Conservation (phyloP, 2,888 invertebrate genomes). For the Lepidocyrtinus sp. region DNA sequence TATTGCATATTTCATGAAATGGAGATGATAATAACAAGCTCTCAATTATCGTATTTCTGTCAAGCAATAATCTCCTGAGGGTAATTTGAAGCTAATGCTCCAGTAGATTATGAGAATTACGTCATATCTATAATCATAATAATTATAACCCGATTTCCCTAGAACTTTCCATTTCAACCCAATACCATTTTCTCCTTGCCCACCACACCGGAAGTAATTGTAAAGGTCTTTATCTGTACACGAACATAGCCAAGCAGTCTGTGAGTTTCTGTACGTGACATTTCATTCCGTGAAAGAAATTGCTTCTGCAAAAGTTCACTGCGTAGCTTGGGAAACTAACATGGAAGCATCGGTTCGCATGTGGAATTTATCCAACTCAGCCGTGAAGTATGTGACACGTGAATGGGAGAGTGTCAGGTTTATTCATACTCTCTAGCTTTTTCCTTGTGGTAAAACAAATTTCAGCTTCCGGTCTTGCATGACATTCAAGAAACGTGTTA, state of each 20-base stretch:
- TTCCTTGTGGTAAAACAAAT: neutral
- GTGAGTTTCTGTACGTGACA: neutral
- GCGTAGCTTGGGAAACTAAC: too few relatives aligned
- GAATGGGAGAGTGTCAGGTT: slow-evolving; percentile 7
- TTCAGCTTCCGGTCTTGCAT: neutral
- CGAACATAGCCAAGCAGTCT: neutral
- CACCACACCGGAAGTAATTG: slow-evolving; percentile 4
- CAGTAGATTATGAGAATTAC: too few relatives aligned
- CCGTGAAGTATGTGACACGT: neutral
- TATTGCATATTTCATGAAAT: neutral
- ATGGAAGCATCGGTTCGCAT: neutral
- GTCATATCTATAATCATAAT: too few relatives aligned
- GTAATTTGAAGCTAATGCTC: too few relatives aligned
- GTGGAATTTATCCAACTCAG: too few relatives aligned
- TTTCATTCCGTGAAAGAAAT: slow-evolving; percentile 2
- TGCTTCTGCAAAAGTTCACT: neutral
- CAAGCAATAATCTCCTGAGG: too few relatives aligned
- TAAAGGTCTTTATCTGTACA: neutral
- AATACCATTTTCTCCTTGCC: neutral
- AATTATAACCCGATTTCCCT: too few relatives aligned
- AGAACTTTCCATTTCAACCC: too few relatives aligned
- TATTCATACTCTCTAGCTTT: slow-evolving; percentile 10
- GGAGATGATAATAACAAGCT: neutral
- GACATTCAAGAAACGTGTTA: too few relatives aligned
- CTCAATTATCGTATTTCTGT: slow-evolving; percentile 32